Percentiles rank a stretch among this genome's conserved stretches.
Conservation (phyloP, 1,140 invertebrate genomes). For the Musca domestica region DNA sequence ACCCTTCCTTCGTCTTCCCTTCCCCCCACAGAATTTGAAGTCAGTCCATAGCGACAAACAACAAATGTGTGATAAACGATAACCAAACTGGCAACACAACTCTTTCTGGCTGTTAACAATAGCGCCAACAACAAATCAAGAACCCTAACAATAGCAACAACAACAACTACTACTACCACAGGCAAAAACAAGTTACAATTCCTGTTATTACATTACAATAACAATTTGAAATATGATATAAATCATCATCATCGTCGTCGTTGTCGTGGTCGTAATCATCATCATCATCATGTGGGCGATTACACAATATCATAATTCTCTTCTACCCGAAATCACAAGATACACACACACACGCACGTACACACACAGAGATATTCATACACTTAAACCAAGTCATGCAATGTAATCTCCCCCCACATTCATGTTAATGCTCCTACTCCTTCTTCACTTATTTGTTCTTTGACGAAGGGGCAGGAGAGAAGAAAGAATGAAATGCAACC, state of each 20-base stretch:
- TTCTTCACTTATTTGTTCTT: background rate
- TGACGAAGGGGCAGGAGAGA: too few species aligned
- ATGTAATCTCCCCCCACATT: too few species aligned
- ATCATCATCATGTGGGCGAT: constrained; percentile 18
- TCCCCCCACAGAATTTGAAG: too few species aligned
- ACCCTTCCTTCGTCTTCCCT: too few species aligned
- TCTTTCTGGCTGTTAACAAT: too few species aligned
- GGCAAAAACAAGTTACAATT: constrained; percentile 6
- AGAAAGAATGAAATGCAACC: too few species aligned
- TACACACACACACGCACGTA: background rate
- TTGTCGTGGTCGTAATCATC: too few species aligned
- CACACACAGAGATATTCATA: background rate
- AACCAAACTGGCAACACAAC: too few species aligned
- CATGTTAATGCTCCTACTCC: background rate
- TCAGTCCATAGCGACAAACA: too few species aligned
- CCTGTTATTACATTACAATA: constrained; percentile 21
- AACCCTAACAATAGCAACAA: background rate
- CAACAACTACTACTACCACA: too few species aligned
- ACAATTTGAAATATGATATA: constrained; percentile 19
- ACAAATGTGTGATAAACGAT: too few species aligned
- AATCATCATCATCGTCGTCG: constrained; percentile 1
- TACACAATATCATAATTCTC: constrained; percentile 18
- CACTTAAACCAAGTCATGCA: too few species aligned
- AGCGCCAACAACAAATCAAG: background rate
- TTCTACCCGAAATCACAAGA: background rate